Evolutionary conservation across 1,140 invertebrate species (phyloP).

Genomic region (Brachionus koreanus): DNA sequence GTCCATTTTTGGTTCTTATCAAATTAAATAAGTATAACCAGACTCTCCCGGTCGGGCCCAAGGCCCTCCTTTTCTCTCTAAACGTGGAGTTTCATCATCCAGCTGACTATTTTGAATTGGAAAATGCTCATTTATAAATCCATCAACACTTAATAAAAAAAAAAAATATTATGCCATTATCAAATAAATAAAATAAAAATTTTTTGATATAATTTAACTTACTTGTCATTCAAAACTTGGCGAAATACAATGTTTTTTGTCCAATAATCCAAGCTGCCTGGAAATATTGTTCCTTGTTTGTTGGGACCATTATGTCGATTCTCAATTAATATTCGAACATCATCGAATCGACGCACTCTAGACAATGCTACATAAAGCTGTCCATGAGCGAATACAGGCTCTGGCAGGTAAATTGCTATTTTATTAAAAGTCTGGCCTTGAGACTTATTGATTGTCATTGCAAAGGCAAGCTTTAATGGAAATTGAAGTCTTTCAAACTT

Average conservation of each 20-base stretch:
- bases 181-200: neutral
- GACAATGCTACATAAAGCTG: conserved; percentile 51
- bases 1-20: no score
- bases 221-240: neutral
- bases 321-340: neutral
- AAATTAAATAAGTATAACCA: no score
- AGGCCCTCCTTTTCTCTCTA: no score
- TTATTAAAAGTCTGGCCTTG: conserved; percentile 59
- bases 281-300: neutral
- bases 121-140: neutral
- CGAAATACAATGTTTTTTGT: neutral
- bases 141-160: neutral
- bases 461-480: conserved; percentile 59
- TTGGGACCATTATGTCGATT: neutral
- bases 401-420: conserved; percentile 48
- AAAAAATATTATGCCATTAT: neutral
- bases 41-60: no score
- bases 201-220: neutral
- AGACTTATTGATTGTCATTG: conserved; percentile 63
- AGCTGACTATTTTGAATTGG: neutral
- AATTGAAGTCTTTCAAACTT: conserved; percentile 61
- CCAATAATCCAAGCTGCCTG: neutral
- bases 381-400: conserved; percentile 49
- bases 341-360: conserved; percentile 25
- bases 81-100: neutral